phyloP scores from a whole-genome alignment of 2,797 vertebrate species.

The Peromyscus attwateri region DNA sequence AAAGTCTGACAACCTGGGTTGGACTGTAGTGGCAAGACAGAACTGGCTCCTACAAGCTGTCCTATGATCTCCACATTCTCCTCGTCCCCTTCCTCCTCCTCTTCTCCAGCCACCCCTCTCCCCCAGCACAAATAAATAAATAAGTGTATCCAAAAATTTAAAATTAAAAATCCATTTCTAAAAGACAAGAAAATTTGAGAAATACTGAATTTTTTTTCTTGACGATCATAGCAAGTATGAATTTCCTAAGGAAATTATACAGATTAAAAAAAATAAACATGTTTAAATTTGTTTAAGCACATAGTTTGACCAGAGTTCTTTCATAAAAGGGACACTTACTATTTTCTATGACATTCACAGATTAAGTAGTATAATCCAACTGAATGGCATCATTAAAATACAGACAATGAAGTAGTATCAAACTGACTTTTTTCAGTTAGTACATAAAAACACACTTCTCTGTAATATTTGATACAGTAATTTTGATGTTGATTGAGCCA shows the following conservation, averaged over 20 bases:
- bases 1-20: not conserved
- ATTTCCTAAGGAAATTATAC: not conserved
- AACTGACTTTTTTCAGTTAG: constrained; percentile 40
- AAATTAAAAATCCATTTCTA: not conserved
- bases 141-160: not conserved
- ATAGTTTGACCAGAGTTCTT: not conserved
- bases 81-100: not conserved
- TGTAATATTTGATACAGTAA: constrained; percentile 69
- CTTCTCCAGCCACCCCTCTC: not conserved
- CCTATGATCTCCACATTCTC: not conserved
- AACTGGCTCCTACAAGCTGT: not conserved
- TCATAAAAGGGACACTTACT: not conserved
- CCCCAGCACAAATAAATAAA: not conserved
- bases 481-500: constrained; percentile 46
- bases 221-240: not conserved
- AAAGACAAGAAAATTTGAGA: not conserved
- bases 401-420: constrained; percentile 50
- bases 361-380: constrained; percentile 64
- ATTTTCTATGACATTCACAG: constrained; percentile 45
- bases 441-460: constrained; percentile 23
- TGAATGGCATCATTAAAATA: not conserved
- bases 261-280: not conserved
- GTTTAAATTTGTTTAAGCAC: constrained; percentile 40
- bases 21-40: not conserved
- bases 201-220: not conserved